Conservation (phyloP, 2,888 invertebrate species). For the Apodemia hepburni region DNA sequence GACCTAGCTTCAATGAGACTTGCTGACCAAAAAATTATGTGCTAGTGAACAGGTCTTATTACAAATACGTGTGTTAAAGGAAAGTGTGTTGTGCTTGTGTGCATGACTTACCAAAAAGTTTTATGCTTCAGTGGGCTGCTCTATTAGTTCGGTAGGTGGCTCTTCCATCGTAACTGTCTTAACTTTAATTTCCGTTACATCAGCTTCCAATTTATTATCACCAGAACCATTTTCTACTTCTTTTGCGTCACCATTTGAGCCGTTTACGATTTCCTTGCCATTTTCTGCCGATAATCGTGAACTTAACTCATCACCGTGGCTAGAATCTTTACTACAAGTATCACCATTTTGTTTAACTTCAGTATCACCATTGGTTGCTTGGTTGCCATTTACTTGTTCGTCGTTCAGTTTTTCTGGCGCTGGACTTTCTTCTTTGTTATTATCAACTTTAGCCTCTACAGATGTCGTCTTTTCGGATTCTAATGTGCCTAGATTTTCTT, state of each 20-base stretch:
- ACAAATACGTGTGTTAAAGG: too few species aligned
- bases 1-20: too few species aligned
- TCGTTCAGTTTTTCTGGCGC: constrained; percentile 41
- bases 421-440: constrained; percentile 32
- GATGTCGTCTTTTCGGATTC: constrained; percentile 30
- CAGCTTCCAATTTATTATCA: constrained; percentile 52
- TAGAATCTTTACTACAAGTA: constrained; percentile 48
- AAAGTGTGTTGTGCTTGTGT: neutral
- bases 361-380: constrained; percentile 50
- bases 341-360: constrained; percentile 54
- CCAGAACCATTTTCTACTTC: constrained; percentile 54
- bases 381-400: constrained; percentile 57
- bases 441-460: constrained; percentile 31
- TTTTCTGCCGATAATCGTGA: constrained; percentile 60
- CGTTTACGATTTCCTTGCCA: constrained; percentile 44
- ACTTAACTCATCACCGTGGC: constrained; percentile 54
- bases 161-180: constrained; percentile 77
- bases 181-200: constrained; percentile 73
- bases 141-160: constrained; percentile 60
- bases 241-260: constrained; percentile 36
- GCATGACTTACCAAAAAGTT: constrained; percentile 50
- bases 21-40: too few species aligned
- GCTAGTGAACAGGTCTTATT: too few species aligned
- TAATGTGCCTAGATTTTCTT: constrained; percentile 34
- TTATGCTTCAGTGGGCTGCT: constrained; percentile 77